Conservation (phyloP, 2,113 vertebrate genomes). For the Dicaeum eximium region DNA sequence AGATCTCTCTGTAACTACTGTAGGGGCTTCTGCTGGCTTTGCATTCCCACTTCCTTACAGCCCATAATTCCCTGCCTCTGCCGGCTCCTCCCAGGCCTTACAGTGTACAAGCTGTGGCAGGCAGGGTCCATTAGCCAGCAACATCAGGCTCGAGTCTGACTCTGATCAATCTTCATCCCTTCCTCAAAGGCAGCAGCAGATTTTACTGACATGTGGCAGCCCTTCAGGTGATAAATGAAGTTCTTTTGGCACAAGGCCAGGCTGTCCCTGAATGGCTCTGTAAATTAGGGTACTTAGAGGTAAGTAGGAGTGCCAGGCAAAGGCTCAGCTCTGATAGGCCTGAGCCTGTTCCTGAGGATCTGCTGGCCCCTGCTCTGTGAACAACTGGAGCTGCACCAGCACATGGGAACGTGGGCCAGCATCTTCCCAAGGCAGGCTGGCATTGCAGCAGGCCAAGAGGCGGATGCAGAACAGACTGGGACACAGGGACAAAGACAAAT, state of each 20-base stretch:
- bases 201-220: constrained; percentile 44
- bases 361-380: not conserved
- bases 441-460: not conserved
- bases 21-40: not conserved
- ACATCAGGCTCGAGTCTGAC: not conserved
- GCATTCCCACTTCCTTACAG: not conserved
- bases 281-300: constrained; percentile 7
- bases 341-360: not conserved
- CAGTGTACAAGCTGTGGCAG: not conserved
- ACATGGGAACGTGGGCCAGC: not conserved
- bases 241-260: not conserved
- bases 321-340: not conserved
- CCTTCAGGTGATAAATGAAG: constrained; percentile 36
- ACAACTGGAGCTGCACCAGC: not conserved
- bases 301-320: not conserved
- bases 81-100: not conserved
- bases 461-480: not conserved
- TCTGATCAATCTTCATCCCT: not conserved
- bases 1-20: not conserved
- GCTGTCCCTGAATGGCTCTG: not conserved
- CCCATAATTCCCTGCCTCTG: not conserved
- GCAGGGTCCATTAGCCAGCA: not conserved
- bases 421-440: not conserved
- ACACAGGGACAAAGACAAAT: not conserved
- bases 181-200: not conserved